Evolutionary conservation across 2,797 vertebrate species (phyloP).

Genomic region (Cryptoblepharus egeriae): DNA sequence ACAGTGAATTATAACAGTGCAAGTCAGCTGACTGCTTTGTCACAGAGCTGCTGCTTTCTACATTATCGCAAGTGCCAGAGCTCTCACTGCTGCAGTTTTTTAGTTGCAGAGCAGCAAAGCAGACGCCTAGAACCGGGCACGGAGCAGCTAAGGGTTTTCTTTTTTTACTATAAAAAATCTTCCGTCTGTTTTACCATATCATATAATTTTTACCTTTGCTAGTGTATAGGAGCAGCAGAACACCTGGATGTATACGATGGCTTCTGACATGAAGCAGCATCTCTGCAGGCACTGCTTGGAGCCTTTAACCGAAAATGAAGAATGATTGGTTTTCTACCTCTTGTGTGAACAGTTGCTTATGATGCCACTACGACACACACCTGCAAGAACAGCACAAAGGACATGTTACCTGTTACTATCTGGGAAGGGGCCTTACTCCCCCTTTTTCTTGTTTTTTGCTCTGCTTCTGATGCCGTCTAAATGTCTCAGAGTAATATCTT

Average conservation of each 20-base stretch:
- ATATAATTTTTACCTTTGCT: constrained; percentile 73
- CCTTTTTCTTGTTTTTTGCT: constrained; percentile 1
- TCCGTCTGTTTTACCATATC: constrained; percentile 75
- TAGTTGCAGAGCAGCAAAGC: constrained; percentile 82
- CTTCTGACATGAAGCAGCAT: constrained; percentile 77
- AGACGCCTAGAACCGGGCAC: constrained; percentile 78
- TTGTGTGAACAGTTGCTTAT: constrained; percentile 57
- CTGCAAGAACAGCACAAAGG: constrained; percentile 79
- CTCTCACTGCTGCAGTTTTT: constrained; percentile 80
- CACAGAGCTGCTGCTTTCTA: constrained; percentile 81
- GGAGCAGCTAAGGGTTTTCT: constrained; percentile 72
- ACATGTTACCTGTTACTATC: constrained; percentile 71
- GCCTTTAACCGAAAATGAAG: constrained; percentile 70
- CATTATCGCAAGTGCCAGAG: constrained; percentile 81
- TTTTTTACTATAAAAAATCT: constrained; percentile 67
- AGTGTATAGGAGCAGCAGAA: constrained; percentile 75
- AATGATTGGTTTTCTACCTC: constrained; percentile 67
- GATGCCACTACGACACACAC: constrained; percentile 67
- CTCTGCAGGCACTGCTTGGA: constrained; percentile 74
- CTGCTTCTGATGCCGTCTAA: constrained; percentile 56
- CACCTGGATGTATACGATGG: constrained; percentile 79
- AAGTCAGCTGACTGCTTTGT: constrained; percentile 86
- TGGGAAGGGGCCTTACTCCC: constrained; percentile 68
- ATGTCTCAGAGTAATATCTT: constrained; percentile 53
- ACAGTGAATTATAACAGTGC: constrained; percentile 83